phyloP scores from a whole-genome alignment of 2,888 invertebrate genomes.

The Cancer borealis region DNA sequence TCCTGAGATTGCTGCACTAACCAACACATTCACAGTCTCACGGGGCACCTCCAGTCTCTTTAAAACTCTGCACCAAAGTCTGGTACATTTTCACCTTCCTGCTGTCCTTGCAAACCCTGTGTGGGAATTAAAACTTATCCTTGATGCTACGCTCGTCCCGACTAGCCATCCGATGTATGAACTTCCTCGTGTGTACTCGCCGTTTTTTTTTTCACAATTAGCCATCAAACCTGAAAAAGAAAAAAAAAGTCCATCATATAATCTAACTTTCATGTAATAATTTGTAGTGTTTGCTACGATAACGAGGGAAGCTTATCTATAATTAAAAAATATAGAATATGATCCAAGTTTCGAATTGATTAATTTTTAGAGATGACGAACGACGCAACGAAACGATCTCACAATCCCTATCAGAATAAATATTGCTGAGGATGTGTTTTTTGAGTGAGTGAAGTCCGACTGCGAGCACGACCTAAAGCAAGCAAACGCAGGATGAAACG shows the following conservation, averaged over 20 bases:
- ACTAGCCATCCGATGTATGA: not conserved
- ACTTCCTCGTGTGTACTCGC: too few species aligned
- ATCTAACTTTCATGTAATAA: not conserved
- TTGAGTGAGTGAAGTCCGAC: not conserved
- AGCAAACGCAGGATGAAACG: conserved; percentile 4
- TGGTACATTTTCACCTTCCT: too few species aligned
- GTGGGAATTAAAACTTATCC: not conserved
- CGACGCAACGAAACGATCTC: not conserved
- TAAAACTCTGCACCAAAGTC: not conserved
- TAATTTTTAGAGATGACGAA: not conserved
- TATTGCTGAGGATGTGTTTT: not conserved
- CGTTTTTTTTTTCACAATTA: too few species aligned
- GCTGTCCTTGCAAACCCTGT: not conserved
- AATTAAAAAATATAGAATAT: not conserved
- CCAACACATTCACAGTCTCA: not conserved
- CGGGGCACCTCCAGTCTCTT: not conserved
- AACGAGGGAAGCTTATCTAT: too few species aligned
- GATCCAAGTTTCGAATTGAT: not conserved
- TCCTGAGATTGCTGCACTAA: not conserved
- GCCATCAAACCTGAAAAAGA: too few species aligned
- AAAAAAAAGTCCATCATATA: not conserved
- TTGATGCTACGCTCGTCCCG: not conserved
- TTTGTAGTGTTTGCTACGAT: not conserved
- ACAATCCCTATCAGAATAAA: not conserved
- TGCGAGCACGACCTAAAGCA: not conserved